phyloP scores from a whole-genome alignment of 2,888 invertebrate genomes.

The Octonoba sinensis region DNA sequence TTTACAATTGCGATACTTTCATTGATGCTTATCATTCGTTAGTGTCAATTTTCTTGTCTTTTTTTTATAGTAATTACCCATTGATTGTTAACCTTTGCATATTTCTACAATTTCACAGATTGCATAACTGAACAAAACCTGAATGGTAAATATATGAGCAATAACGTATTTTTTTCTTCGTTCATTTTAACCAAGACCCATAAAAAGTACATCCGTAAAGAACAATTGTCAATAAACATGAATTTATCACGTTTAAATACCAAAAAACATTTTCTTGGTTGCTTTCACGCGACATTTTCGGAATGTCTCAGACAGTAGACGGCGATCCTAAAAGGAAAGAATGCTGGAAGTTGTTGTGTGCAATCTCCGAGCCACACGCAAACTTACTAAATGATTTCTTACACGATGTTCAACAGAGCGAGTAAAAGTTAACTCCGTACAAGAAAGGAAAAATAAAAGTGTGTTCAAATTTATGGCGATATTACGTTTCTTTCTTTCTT shows the following conservation, averaged over 20 bases:
- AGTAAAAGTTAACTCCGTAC: conserved; percentile 28
- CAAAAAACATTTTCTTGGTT: conserved; percentile 49
- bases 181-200: background rate
- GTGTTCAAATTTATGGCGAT: conserved; percentile 35
- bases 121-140: too few relatives aligned
- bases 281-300: conserved; percentile 30
- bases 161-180: too few relatives aligned
- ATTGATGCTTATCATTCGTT: too few relatives aligned
- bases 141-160: too few relatives aligned
- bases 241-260: conserved; percentile 19
- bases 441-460: conserved; percentile 12
- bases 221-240: conserved; percentile 20
- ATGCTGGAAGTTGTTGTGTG: background rate
- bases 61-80: too few relatives aligned
- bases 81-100: too few relatives aligned
- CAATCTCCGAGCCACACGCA: conserved; percentile 14
- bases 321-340: background rate
- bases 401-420: conserved; percentile 26
- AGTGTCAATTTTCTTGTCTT: too few relatives aligned
- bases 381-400: conserved; percentile 15
- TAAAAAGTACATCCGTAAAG: background rate
- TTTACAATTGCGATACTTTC: too few relatives aligned
- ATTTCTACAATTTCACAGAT: too few relatives aligned
- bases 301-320: conserved; percentile 8
- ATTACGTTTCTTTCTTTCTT: conserved; percentile 20